Base-by-base conservation (phyloP, 1,140 invertebrate genomes). In the Drosophila subobscura region DNA sequence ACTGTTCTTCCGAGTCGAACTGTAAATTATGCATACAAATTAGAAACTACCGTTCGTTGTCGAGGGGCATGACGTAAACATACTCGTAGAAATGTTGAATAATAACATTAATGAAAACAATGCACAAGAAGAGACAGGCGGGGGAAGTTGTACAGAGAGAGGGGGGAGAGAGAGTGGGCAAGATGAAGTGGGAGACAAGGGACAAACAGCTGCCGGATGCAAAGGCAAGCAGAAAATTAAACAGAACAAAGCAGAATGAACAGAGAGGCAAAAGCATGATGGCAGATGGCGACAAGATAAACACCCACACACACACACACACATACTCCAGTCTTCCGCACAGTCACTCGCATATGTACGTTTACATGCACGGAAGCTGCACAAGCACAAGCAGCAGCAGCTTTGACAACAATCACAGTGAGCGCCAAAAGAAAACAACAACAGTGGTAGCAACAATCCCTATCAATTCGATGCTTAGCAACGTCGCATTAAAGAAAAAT, bases 31-130 rank as follows among this genome's bases (percentile, higher is more conserved):
- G 79, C 75, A 83, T 83, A 84, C 79, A 83, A 83, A 83, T 83
- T 83, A 83, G 79, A 84, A 77, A 75, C 70, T 60, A 79, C 64
- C 67, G 75, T 78, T 47, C 75, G 68, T 52, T 37, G 33, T 37
- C 4, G 33, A 61, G 64, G 56, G 72, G 64, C 16, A 61, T 83
- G 79, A 83, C 64, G 79, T 83, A 66, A 84, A 83, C 79, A 83
- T 67, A 37, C 33, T 37, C 33, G 33, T 37, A 63, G 79, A 78
- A 83, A 83, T 83, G 79, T 83, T 81, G 79, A 84, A 83, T 84
- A 83, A 83, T 84, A 83, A 83, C 79, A 84, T 83, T 83, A 83
- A 84, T 79, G 79, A 83, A 83, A 83, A 83, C 79, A 84, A 68
- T 70, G 65, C 44, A 54, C 23, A 40, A 20, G 44, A 33, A 27